Evolutionary conservation across 1,140 invertebrate species (phyloP), one percentile per base, ranked within the genome.

Genomic region (Drosophila punjabiensis): DNA sequence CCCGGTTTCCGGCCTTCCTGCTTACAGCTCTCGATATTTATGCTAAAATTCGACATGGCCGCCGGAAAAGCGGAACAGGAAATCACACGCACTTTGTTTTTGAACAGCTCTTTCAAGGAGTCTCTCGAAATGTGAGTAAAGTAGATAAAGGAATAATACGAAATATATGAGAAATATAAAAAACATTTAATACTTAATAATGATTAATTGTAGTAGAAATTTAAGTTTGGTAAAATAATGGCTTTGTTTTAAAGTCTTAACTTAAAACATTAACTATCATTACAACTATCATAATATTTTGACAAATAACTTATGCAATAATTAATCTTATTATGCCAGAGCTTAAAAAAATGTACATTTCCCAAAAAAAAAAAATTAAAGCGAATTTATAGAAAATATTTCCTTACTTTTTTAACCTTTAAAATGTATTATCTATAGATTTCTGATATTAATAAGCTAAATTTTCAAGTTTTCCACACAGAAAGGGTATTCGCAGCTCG

Each of bases 41-140:
- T 92, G 88, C 88, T 85, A 91, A 91, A 92, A 91, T 88, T 90
- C 79, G 85, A 77, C 82, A 89, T 86, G 85, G 76, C 52, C 74
- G 70, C 75, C 64, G 50, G 45, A 32, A 59, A 24, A 81, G 61
- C 73, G 78, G 73, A 79, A 81, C 41, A 66, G 74, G 55, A 89
- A 76, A 76, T 79, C 77, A 47, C 77, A 73, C 68, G 61, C 71
- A 66, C 65, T 75, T 81, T 39, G 58, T 35, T 53, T 53, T 66
- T 16, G 4, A 14, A 32, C 16, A 30, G 9, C 14, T n/a, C 63
- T 66, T 4, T 1, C 30, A 33, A 63, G 16, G 60, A 24, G 63
- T 59, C 16, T 3, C 2, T 10, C 2, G 4, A 28, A 37, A 1
- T 7, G 2, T 37, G 9, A 7, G 43, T 45, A 10, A 0, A 6